These are phyloP conservation scores for Criorhina ranunculi DNA, from an alignment of 2,888 invertebrate species.

Conservation along the genomic window DNA sequence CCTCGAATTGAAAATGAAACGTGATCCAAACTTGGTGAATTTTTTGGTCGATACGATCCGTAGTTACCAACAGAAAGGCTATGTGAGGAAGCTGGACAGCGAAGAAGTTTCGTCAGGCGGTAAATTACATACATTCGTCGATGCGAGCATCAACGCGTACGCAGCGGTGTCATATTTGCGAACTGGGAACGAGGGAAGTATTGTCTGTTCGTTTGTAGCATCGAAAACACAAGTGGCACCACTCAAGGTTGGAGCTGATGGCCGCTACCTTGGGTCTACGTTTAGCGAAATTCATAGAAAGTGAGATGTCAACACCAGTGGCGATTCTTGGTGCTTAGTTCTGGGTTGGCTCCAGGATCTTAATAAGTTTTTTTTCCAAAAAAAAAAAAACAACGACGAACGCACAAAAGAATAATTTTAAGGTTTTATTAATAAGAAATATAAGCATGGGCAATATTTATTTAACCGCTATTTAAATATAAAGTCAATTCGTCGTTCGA, in stretches of 20 bases:
- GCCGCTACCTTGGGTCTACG: too few species aligned
- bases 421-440: too few species aligned
- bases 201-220: neutral
- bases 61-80: slow-evolving; percentile 50
- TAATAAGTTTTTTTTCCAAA: too few species aligned
- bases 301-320: slow-evolving; percentile 16
- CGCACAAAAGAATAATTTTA: too few species aligned
- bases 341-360: too few species aligned
- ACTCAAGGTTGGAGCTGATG: slow-evolving; percentile 47
- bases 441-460: too few species aligned
- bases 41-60: slow-evolving; percentile 51
- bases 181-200: neutral
- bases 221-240: slow-evolving; percentile 38
- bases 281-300: too few species aligned
- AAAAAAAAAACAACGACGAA: too few species aligned
- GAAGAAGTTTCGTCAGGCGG: slow-evolving; percentile 39
- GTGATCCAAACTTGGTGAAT: slow-evolving; percentile 28
- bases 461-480: too few species aligned
- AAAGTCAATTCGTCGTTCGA: too few species aligned
- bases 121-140: slow-evolving; percentile 36
- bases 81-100: slow-evolving; percentile 29
- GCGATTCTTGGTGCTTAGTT: too few species aligned
- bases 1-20: slow-evolving; percentile 50
- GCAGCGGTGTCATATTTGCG: slow-evolving; percentile 25
- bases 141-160: slow-evolving; percentile 22